These are phyloP conservation scores for Camponotus vicinus DNA, from an alignment of 1,140 invertebrate species.

Conservation along the genomic window DNA sequence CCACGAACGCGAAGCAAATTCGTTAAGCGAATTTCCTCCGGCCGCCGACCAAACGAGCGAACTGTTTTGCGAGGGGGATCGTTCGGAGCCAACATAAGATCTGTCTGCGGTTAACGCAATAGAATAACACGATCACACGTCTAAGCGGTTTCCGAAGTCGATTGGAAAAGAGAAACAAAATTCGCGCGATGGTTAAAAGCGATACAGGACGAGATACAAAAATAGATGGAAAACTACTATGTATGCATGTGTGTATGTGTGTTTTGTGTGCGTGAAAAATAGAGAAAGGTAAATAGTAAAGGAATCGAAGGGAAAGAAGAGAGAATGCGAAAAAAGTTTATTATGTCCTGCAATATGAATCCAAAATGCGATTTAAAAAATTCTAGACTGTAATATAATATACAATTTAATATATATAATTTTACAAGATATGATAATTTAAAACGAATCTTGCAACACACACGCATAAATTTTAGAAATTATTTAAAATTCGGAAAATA, in stretches of 20 bases:
- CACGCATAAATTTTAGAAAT: conserved; percentile 16
- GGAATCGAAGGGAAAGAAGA: background rate
- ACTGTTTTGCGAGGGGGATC: conserved; percentile 28
- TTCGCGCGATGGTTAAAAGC: conserved; percentile 39
- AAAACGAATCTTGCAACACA: background rate
- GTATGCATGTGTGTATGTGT: conserved; percentile 25
- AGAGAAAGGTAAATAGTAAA: conserved; percentile 17
- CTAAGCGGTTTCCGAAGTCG: conserved; percentile 43
- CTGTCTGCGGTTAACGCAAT: background rate
- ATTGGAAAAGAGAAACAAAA: background rate
- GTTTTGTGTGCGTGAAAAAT: conserved; percentile 15
- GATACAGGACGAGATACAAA: conserved; percentile 22
- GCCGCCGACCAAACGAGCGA: conserved; percentile 38
- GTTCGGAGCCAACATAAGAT: conserved; percentile 14
- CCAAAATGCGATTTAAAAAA: conserved; percentile 23
- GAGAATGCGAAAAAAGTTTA: conserved; percentile 19
- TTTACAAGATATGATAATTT: conserved; percentile 33
- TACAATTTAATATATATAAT: conserved; percentile 29
- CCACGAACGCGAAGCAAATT: conserved; percentile 63
- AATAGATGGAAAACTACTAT: background rate
- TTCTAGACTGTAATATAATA: conserved; percentile 35
- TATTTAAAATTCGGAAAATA: conserved; percentile 7
- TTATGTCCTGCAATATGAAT: conserved; percentile 33
- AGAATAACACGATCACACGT: background rate
- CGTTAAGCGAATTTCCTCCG: conserved; percentile 55